phyloP scores from a whole-genome alignment of 2,113 vertebrate genomes.

The Megaptera novaeangliae region DNA sequence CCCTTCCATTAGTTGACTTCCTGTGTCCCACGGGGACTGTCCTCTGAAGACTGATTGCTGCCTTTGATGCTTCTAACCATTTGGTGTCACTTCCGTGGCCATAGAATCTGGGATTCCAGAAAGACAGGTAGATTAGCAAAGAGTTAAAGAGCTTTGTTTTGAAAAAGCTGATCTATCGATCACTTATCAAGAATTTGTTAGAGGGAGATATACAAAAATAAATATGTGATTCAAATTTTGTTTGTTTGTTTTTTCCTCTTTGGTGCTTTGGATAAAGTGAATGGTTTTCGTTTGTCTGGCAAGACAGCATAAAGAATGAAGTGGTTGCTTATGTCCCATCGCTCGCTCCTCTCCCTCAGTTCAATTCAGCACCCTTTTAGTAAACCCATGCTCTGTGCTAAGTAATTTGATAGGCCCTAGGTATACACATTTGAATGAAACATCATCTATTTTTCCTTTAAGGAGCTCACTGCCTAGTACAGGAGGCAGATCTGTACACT shows the following conservation, averaged over 20 bases:
- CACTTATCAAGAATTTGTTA: neutral
- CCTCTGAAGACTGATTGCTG: neutral
- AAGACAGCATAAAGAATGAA: neutral
- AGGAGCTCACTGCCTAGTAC: neutral
- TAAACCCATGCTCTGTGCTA: neutral
- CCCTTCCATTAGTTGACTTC: conserved; percentile 30
- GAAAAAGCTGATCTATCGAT: neutral
- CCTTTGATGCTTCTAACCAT: neutral
- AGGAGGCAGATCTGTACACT: neutral
- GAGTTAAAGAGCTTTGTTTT: neutral
- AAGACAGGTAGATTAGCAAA: neutral
- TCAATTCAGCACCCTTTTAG: neutral
- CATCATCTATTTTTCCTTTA: neutral
- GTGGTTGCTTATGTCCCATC: neutral
- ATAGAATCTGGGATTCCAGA: neutral
- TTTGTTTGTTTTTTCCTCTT: neutral
- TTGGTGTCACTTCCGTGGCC: neutral
- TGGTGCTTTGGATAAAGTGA: neutral
- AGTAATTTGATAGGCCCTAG: neutral
- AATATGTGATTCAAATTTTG: neutral
- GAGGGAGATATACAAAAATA: neutral
- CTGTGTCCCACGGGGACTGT: neutral
- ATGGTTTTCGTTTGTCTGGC: neutral
- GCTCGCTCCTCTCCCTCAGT: neutral
- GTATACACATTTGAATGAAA: neutral